Base-by-base conservation (phyloP, 2,888 invertebrate species). In the Barypeithes pellucidus region DNA sequence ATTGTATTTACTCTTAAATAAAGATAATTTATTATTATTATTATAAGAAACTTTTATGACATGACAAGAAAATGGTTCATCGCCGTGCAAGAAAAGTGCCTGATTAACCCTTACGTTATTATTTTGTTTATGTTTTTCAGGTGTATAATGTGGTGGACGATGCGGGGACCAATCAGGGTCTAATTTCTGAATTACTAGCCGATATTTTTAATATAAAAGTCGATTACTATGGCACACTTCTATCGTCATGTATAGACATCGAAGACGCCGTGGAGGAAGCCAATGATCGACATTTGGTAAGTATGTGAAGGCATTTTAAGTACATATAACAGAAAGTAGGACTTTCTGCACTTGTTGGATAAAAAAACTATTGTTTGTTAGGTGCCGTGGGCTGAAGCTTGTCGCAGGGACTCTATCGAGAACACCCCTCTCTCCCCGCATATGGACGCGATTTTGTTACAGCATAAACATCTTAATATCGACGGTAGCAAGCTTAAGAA, bases 351-450 rank as follows among this genome's bases (percentile, higher is more conserved):
- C 16, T 45, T 18, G 18, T 45, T 45, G 8, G 16, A 18, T 33
- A 33, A n/a, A n/a, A n/a, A n/a, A n/a, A n/a, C n/a, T 43, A 14
- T 65, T 16, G 8, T 66, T 16, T 33, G 18, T 45, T 22, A 76
- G 76, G 61, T 90, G 0, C 96, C 96, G 16, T 97, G 97, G 97
- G 96, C 96, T 0, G 93, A 94, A 82, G 91, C 94, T 29, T 97
- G 97, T 84, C 89, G 91, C 76, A 87, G 88, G 76, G 92, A 94
- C 85, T 88, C 89, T 52, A 91, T 97, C 29, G 87, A 89, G 76
- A 96, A 96, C 87, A 94, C 96, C 18, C 97, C 97, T 0, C 88
- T 97, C 0, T 95, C 95, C 74, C 97, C 97, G 0, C 95, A 94
- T 82, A 92, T 97, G 83, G 93, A 94, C 79, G 90, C 92, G 77